Base-by-base conservation (phyloP, 2,113 vertebrate species). In the Lycaon pictus region DNA sequence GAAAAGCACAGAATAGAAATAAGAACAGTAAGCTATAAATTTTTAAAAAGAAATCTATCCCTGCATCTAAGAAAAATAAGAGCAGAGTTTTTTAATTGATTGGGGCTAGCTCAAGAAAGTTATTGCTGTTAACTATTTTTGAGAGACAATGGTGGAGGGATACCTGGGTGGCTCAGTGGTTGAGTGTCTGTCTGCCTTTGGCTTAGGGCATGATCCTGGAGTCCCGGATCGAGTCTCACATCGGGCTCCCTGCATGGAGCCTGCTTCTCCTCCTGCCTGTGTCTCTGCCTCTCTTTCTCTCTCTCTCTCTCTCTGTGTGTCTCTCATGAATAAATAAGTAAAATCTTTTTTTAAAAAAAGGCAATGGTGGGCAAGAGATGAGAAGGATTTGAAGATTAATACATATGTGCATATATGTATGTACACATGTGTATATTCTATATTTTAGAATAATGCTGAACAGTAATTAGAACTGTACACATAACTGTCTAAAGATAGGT, bases 81-180 rank as follows among this genome's bases (percentile, higher is more conserved):
- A 53, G 43, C 3, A 76, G 37, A 79, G 25, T 72, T 95, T 95
- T 86, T 29, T 77, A 74, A 82, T 87, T 65, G 22, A 89, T 82
- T 67, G 82, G 20, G 22, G 77, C 6, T 32, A 60, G 1, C 7
- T 63, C 22, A 83, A 22, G 12, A 72, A 94, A 87, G 8, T 87
- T 94, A 65, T 22, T 35, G n/a, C 23, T 95, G 7, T 67, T n/a
- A 93, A 43, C 2, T n/a, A 63, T 19, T 87, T 97, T 90, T 95
- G n/a, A 19, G 90, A 94, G 37, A 15, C 9, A 76, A 37, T 87
- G 11, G 8, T 90, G 17, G 10, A 43, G 43, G 43, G 43, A 43
- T 43, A 43, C 43, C 43, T 43, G 43, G 43, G 43, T 43, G 43
- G 43, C 43, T 43, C 43, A 43, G 43, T 43, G 43, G 43, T 43